phyloP scores from a whole-genome alignment of 92 coral and sea anemone genomes.

The Umimayanthus chanpuru region DNA sequence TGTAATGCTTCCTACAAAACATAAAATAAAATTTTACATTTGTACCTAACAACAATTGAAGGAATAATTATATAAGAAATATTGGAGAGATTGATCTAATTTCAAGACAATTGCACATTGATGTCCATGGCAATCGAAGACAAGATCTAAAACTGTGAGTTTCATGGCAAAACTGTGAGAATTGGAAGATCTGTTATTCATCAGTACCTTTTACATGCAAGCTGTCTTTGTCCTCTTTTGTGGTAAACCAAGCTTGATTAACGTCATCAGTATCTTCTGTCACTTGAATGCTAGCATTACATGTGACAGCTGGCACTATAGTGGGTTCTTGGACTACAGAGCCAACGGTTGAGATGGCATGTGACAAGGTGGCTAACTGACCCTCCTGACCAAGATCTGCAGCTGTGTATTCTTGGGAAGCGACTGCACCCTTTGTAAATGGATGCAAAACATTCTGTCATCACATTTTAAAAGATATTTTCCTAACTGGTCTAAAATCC shows the following conservation, averaged over 20 bases:
- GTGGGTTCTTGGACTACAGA: conserved; percentile 74
- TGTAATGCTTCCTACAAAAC: too few relatives aligned
- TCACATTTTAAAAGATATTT: too few relatives aligned
- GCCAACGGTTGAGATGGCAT: conserved; percentile 55
- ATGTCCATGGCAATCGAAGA: too few relatives aligned
- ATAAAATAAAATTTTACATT: too few relatives aligned
- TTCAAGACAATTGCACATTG: too few relatives aligned
- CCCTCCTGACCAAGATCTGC: conserved; percentile 16
- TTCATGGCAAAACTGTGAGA: neutral
- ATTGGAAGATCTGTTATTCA: neutral
- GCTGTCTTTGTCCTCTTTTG: conserved; percentile 95
- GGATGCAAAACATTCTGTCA: neutral
- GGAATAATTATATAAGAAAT: too few relatives aligned
- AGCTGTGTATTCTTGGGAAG: conserved; percentile 22
- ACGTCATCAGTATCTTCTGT: conserved; percentile 76
- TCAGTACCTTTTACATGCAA: conserved; percentile 88
- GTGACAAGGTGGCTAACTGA: conserved; percentile 36
- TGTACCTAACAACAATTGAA: too few relatives aligned
- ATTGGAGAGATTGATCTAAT: too few relatives aligned
- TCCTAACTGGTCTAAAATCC: too few relatives aligned
- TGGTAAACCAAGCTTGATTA: conserved; percentile 98
- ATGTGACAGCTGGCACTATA: conserved; percentile 68
- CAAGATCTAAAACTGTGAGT: too few relatives aligned
- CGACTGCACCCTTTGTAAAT: conserved; percentile 1
- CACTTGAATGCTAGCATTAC: conserved; percentile 35